A percentile compares a stretch with the other conserved stretches of the same genome.
These are phyloP conservation scores for Coenonympha arcania DNA, from an alignment of 2,888 invertebrate species.

Conservation along the genomic window DNA sequence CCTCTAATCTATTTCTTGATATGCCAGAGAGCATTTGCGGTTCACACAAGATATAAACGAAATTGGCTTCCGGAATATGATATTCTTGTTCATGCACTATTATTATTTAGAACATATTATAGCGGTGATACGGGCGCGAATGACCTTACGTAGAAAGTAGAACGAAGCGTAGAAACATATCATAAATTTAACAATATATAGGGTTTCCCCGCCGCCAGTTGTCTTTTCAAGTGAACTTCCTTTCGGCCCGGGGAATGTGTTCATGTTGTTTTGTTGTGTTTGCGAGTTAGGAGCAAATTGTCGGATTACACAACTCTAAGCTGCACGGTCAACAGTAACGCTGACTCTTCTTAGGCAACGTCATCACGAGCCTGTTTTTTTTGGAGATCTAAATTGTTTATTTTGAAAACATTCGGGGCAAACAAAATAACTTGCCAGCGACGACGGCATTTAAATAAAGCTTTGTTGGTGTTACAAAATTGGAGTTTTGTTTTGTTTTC, in stretches of 20 bases:
- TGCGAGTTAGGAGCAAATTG: constrained; percentile 68
- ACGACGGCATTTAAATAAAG: constrained; percentile 42
- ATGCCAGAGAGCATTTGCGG: constrained; percentile 34
- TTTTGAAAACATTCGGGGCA: constrained; percentile 46
- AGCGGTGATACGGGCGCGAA: constrained; percentile 50
- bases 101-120: constrained; percentile 59
- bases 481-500: constrained; percentile 41
- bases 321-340: constrained; percentile 62
- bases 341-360: constrained; percentile 53
- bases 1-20: constrained; percentile 16
- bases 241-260: constrained; percentile 64
- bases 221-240: constrained; percentile 69
- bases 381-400: constrained; percentile 47
- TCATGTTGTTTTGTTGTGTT: constrained; percentile 70
- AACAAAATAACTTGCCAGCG: constrained; percentile 37
- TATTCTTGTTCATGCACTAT: constrained; percentile 40
- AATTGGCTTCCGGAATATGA: constrained; percentile 39
- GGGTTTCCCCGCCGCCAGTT: constrained; percentile 65
- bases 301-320: constrained; percentile 69
- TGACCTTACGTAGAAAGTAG: constrained; percentile 57
- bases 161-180: constrained; percentile 53
- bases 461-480: constrained; percentile 44
- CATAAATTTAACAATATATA: constrained; percentile 69
- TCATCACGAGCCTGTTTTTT: constrained; percentile 48
- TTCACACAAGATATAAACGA: constrained; percentile 33